Evolutionary conservation across 1,140 invertebrate species (phyloP), one percentile per base, ranked within the genome.

Genomic region (Zaprionus taronus): DNA sequence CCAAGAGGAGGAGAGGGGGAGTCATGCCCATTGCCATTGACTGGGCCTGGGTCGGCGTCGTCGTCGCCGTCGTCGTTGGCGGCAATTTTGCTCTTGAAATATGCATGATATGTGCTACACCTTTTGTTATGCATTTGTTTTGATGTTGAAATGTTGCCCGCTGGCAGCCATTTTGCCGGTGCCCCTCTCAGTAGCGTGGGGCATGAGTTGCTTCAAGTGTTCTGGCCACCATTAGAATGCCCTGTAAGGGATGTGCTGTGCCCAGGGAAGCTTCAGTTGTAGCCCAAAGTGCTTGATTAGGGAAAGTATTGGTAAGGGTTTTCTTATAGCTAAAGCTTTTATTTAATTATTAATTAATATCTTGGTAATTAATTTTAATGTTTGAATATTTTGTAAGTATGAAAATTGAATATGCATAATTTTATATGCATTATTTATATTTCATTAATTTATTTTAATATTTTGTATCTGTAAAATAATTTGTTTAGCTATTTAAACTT

Each of bases 61-160:
- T 3, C 31, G 6, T 20, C 9, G 64, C 51, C 72, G 63, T 38
- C 4, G 15, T 41, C 79, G 82, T 85, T 85, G 34, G 68, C 70
- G 84, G 84, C 84, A 74, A 87, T 87, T 89, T 79, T 53, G 49
- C 75, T 83, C 85, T 73, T 81, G 76, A 89, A 89, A 89, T 90
- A 89, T 90, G 82, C 85, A 89, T 85, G 85, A 89, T 89, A 89
- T 89, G 85, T 80, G 85, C 77, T 89, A 85, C 85, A 89, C 85
- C 85, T 89, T 83, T 89, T 89, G 85, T 81, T 89, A 90, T 90
- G 81, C 85, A 89, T 81, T 89, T 89, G 84, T 89, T 89, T 90
- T 89, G 84, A 89, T 89, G 84, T 89, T 74, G 85, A 81, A 84
- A 81, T 80, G 72, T 77, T 74, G 69, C 63, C 69, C 49, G 41